Percentiles rank a stretch among this genome's conserved stretches.
Conservation (phyloP, 2,113 vertebrate species). For the Pelecanoides urinatrix region DNA sequence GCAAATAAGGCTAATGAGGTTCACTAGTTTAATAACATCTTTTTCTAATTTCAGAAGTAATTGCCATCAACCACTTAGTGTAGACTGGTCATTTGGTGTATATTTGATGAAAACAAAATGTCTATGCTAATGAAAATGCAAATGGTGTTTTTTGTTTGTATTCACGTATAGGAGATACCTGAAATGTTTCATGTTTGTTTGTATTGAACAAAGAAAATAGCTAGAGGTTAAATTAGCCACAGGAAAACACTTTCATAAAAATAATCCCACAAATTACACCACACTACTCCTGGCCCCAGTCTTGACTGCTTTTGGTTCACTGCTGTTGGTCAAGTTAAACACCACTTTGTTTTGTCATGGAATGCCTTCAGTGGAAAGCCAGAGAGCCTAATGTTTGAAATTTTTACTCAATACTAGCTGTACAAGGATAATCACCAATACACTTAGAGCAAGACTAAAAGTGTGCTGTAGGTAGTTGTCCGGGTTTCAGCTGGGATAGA, state of each 20-base stretch:
- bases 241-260: neutral
- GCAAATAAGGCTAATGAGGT: neutral
- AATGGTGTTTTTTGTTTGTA: neutral
- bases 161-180: neutral
- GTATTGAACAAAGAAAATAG: neutral
- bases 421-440: neutral
- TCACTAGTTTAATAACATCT: neutral
- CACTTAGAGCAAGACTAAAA: neutral
- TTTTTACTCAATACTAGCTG: neutral
- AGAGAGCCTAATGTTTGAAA: neutral
- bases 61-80: neutral
- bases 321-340: neutral
- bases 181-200: neutral
- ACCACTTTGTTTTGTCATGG: neutral
- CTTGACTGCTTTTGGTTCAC: neutral
- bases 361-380: neutral
- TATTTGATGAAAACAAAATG: neutral
- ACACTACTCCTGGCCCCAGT: neutral
- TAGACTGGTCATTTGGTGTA: neutral
- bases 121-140: neutral
- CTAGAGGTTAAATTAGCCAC: neutral
- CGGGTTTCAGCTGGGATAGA: too few relatives aligned
- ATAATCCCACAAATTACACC: neutral
- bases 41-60: slow-evolving; percentile 21
- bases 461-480: neutral